Evolutionary conservation across 2,888 invertebrate genomes (phyloP).

Genomic region (Apantesis nais): DNA sequence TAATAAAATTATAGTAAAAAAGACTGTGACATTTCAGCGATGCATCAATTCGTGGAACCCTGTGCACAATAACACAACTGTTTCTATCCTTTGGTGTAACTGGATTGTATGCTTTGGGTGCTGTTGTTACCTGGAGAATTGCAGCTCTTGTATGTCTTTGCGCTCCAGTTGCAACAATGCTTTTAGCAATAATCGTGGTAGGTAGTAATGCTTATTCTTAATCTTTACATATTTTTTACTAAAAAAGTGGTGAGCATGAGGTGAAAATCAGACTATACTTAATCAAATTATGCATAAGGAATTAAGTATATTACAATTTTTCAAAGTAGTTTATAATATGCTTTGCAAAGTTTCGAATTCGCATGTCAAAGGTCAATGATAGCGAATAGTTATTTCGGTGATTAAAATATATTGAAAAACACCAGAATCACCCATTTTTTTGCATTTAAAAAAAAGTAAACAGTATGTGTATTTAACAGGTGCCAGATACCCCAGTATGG

Average conservation of each 20-base stretch:
- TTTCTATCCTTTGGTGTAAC: constrained; percentile 79
- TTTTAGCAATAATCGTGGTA: constrained; percentile 69
- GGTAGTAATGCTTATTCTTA: neutral
- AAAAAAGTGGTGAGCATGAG: neutral
- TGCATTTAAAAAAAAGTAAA: too few relatives aligned
- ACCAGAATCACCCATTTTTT: too few relatives aligned
- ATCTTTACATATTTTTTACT: neutral
- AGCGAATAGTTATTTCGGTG: too few relatives aligned
- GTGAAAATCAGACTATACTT: too few relatives aligned
- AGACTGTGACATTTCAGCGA: constrained; percentile 65
- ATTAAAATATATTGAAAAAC: too few relatives aligned
- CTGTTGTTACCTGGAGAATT: constrained; percentile 77
- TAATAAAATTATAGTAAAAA: neutral
- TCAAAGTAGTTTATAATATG: too few relatives aligned
- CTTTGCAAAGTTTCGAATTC: too few relatives aligned
- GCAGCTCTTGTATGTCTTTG: constrained; percentile 79
- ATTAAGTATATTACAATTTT: too few relatives aligned
- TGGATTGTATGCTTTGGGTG: constrained; percentile 80
- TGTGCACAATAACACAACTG: constrained; percentile 79
- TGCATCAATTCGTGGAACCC: constrained; percentile 80
- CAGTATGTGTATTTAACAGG: constrained; percentile 55
- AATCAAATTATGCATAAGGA: too few relatives aligned
- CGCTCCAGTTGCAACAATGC: constrained; percentile 79
- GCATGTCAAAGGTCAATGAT: too few relatives aligned
- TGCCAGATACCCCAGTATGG: constrained; percentile 86